Evolutionary conservation across 1,140 invertebrate genomes (phyloP).

Genomic region (Arion vulgaris): DNA sequence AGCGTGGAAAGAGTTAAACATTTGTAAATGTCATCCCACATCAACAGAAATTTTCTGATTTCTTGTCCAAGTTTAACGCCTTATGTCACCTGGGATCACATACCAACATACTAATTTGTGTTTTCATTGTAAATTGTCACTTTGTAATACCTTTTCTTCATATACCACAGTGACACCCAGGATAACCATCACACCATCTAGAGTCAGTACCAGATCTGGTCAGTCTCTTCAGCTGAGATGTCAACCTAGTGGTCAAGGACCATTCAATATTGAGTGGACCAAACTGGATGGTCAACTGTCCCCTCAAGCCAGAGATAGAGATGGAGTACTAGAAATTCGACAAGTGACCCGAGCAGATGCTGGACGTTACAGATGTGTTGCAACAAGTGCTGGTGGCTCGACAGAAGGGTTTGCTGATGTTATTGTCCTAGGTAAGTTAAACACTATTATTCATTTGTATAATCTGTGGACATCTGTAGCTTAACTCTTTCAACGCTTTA

Average conservation of each 20-base stretch:
- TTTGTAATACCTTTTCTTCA: neutral
- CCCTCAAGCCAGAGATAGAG: conserved; percentile 73
- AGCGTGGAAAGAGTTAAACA: too few species aligned
- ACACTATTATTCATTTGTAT: too few species aligned
- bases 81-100: too few species aligned
- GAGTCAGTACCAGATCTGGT: neutral
- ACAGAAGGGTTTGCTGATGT: conserved; percentile 86
- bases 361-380: conserved; percentile 87
- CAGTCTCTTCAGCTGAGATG: conserved; percentile 73
- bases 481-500: too few species aligned
- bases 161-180: neutral
- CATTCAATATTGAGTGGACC: conserved; percentile 85
- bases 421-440: too few species aligned
- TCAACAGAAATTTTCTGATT: too few species aligned
- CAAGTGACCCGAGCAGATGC: conserved; percentile 80
- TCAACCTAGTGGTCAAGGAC: conserved; percentile 82
- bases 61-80: too few species aligned
- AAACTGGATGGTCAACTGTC: conserved; percentile 80
- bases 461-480: too few species aligned
- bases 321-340: conserved; percentile 69
- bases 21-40: too few species aligned
- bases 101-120: too few species aligned
- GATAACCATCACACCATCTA: neutral
- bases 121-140: too few species aligned
- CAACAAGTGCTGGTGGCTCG: conserved; percentile 80